Evolutionary conservation across 1,140 invertebrate species (phyloP), one percentile per base, ranked within the genome.

Genomic region (Trichogramma pretiosum): DNA sequence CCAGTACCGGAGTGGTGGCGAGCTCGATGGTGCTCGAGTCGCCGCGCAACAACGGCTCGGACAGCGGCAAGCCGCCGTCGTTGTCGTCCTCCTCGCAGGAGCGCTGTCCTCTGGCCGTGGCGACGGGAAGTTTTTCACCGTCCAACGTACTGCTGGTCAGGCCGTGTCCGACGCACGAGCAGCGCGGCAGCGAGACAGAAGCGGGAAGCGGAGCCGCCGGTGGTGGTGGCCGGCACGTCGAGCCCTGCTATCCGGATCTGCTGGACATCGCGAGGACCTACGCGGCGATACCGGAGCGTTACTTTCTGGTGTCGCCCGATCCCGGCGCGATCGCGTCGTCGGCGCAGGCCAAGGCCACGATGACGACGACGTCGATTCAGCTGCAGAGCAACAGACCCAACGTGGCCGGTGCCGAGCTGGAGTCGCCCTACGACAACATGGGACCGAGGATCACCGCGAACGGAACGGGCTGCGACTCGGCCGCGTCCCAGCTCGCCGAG

Each of bases 381-480:
- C 55, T 35, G 21, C 53, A 52, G 39, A n/a, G n/a, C 59, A 61
- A 28, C 68, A 60, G 55, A 66, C 73, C 5, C n/a, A n/a, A n/a
- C n/a, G n/a, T n/a, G n/a, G 41, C 53, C 46, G 64, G 56, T 16
- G 39, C 53, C 44, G 67, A 74, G 51, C 53, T 71, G 51, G 61
- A 69, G 50, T 67, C 70, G 54, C 70, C 67, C 67, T 92, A 92
- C 64, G 89, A 93, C 65, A 90, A 90, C 61, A 87, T 93, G 82
- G 89, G 89, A 1, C 84, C 86, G 21, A 75, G 89, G 56, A 85
- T 90, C 10, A 92, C 89, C 5, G 88, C 87, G 2, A 86, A 85
- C 53, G 89, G 88, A 23, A 80, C 77, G 46, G 91, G 87, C 10
- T 87, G 82, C 2, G 79, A 89, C 52, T 89, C 87, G 13, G 65